Base-by-base conservation (phyloP, 2,113 vertebrate species). In the Tachysurus fulvidraco region DNA sequence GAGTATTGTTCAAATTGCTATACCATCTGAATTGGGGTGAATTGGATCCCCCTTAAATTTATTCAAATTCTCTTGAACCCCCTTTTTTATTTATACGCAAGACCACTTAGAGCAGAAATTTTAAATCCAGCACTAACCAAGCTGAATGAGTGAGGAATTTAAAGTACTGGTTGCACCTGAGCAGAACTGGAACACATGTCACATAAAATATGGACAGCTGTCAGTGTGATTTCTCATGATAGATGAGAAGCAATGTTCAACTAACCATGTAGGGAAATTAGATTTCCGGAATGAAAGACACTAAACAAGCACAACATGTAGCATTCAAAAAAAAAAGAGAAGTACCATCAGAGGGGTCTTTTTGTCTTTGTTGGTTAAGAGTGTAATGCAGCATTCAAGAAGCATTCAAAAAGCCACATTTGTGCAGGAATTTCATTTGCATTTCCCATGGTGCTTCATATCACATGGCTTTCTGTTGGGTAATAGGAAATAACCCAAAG, bases 41-140 rank as follows among this genome's bases (percentile, higher is more conserved):
- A 71, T 41, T 1, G 16, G 19, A 71, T 41, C 17, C 67, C 36
- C 2, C 2, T 71, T 71, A 71, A 71, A 41, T 41, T 17, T 36
- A 69, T 69, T 69, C 65, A 36, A 36, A 91, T 93, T 91, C 91
- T 89, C 91, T 94, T 93, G 90, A 87, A 90, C 91, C 90, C 92
- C 87, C 92, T 85, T 91, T 91, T 91, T 83, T 92, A 88, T 84
- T 65, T 92, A 91, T 92, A 92, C 89, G 81, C 90, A 84, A 79
- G 87, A 92, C 91, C 86, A 89, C 83, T 88, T 83, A 86, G 87
- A 79, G 59, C 86, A 88, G 88, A 76, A 60, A 86, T 77, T 80
- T 76, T 81, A 71, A 83, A 67, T 79, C 76, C 83, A 81, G 67
- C 57, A 83, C 87, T 82, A 88, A 76, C 71, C 52, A 89, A 87